phyloP scores from a whole-genome alignment of 1,140 invertebrate species.

The Battus philenor region DNA sequence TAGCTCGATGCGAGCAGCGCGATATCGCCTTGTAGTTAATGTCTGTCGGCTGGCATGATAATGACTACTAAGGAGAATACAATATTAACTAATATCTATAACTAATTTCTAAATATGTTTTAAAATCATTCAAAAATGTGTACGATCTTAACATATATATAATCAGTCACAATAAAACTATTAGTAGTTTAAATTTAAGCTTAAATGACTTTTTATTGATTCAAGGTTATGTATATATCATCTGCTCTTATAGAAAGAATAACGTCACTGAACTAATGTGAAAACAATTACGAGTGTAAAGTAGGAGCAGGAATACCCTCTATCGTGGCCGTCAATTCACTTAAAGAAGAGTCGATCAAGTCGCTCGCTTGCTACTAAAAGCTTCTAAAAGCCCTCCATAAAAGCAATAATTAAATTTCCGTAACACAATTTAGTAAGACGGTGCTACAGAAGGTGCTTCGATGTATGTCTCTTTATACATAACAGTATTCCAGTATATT shows the following conservation, averaged over 20 bases:
- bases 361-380: slow-evolving; percentile 71
- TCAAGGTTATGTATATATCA: too few species aligned
- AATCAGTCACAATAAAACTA: too few species aligned
- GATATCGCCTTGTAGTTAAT: too few species aligned
- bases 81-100: too few species aligned
- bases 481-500: slow-evolving; percentile 6
- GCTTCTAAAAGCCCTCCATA: slow-evolving; percentile 76
- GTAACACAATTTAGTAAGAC: slow-evolving; percentile 74
- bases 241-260: neutral
- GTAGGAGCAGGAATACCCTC: slow-evolving; percentile 43
- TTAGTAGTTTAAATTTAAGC: too few species aligned
- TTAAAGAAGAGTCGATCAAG: slow-evolving; percentile 66
- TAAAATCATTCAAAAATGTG: too few species aligned
- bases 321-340: slow-evolving; percentile 64
- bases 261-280: neutral
- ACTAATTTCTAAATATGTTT: too few species aligned
- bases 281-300: slow-evolving; percentile 27
- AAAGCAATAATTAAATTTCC: slow-evolving; percentile 77
- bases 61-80: too few species aligned
- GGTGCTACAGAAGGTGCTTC: slow-evolving; percentile 49
- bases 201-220: too few species aligned
- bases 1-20: too few species aligned
- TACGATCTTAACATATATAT: too few species aligned
- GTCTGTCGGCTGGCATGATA: too few species aligned
- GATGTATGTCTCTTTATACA: slow-evolving; percentile 14